Percentiles rank a stretch among this genome's conserved stretches.
Conservation (phyloP, 2,797 vertebrate species). For the Melanotaenia nigrans region DNA sequence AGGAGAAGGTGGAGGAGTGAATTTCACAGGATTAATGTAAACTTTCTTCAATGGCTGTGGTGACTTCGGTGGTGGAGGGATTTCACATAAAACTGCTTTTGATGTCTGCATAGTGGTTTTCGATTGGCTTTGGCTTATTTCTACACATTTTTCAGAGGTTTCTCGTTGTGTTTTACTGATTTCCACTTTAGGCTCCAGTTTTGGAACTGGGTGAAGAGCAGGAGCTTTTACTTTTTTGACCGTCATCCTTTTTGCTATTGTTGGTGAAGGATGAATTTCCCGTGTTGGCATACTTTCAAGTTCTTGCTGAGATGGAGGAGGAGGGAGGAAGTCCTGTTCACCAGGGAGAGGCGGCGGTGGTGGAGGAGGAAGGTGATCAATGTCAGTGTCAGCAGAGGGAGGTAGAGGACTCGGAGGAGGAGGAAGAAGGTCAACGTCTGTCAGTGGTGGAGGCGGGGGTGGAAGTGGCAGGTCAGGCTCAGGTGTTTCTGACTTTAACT, state of each 20-base stretch:
- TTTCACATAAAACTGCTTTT: conserved; percentile 58
- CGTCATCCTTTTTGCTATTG: conserved; percentile 76
- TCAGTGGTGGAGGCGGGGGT: conserved; percentile 84
- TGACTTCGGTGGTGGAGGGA: conserved; percentile 72
- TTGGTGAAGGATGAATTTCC: conserved; percentile 57
- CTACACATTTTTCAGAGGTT: conserved; percentile 41
- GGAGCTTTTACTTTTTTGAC: conserved; percentile 81
- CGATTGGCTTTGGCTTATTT: conserved; percentile 56
- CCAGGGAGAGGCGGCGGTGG: conserved; percentile 67
- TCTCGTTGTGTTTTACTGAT: conserved; percentile 58
- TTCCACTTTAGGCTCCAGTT: conserved; percentile 79
- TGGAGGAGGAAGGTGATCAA: conserved; percentile 77
- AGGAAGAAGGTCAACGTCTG: conserved; percentile 77
- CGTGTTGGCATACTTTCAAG: conserved; percentile 75
- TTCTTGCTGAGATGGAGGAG: conserved; percentile 83
- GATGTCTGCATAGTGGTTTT: conserved; percentile 52
- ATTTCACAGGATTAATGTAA: conserved; percentile 78
- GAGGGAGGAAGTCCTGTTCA: conserved; percentile 77
- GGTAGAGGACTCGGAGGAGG: conserved; percentile 76
- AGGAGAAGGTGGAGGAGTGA: conserved; percentile 85
- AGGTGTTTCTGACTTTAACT: conserved; percentile 58
- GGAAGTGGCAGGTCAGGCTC: conserved; percentile 86
- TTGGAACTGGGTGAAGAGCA: conserved; percentile 76
- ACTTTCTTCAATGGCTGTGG: conserved; percentile 74
- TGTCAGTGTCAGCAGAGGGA: conserved; percentile 78